Percentiles rank a stretch among this genome's conserved stretches.
phyloP scores from a whole-genome alignment of 2,113 vertebrate genomes.

The Etia nguti region DNA sequence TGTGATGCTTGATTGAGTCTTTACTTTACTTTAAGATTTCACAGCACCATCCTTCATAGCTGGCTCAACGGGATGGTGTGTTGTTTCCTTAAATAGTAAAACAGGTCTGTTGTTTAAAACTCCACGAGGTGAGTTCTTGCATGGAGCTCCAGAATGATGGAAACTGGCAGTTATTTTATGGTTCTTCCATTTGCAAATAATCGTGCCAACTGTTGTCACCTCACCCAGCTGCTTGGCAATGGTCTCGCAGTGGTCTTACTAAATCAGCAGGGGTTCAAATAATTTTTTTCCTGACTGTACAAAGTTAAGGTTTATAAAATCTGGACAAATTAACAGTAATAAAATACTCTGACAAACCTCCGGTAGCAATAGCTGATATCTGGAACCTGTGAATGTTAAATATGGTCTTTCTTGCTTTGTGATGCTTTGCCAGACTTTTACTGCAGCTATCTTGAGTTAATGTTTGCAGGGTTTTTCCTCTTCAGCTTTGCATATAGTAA shows the following conservation, averaged over 20 bases:
- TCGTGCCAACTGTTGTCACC: background rate
- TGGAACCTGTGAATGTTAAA: background rate
- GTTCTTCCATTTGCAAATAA: background rate
- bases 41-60: too few relatives aligned
- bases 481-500: background rate
- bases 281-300: background rate
- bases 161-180: background rate
- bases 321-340: background rate
- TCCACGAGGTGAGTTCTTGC: too few relatives aligned
- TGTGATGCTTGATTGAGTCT: too few relatives aligned
- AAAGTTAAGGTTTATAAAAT: background rate
- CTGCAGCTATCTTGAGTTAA: background rate
- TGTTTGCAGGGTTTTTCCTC: accelerated
- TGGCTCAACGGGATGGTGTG: too few relatives aligned
- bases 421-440: background rate
- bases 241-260: too few relatives aligned
- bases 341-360: background rate
- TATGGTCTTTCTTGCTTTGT: background rate
- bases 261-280: background rate
- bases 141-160: background rate
- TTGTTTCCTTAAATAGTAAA: too few relatives aligned
- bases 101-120: too few relatives aligned
- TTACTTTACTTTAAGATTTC: too few relatives aligned
- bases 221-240: background rate
- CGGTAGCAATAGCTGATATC: background rate